phyloP scores from a whole-genome alignment of 2,888 invertebrate species.

The Cheilosia grossa region DNA sequence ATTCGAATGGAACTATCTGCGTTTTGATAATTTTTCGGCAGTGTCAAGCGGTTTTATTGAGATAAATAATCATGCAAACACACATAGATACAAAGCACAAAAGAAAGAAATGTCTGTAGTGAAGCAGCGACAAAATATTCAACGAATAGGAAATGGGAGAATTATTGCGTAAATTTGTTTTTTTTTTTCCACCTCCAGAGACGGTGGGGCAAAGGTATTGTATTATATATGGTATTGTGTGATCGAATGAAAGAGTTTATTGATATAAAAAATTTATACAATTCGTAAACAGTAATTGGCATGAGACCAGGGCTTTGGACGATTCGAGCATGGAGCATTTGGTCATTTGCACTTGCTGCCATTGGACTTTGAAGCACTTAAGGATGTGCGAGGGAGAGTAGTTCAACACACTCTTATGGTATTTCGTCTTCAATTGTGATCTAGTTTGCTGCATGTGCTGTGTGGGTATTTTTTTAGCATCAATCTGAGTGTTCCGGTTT shows the following conservation, averaged over 20 bases:
- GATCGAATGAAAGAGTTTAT: conserved; percentile 9
- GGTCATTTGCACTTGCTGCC: background rate
- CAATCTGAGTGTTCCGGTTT: conserved; percentile 36
- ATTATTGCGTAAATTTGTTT: conserved; percentile 10
- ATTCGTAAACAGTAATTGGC: conserved; percentile 10
- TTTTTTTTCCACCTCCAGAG: conserved; percentile 6
- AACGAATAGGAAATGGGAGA: conserved; percentile 78
- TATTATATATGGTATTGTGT: conserved; percentile 1
- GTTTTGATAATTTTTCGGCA: conserved; percentile 83
- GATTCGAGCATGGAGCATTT: background rate
- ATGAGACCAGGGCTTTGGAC: background rate
- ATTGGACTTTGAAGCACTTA: background rate
- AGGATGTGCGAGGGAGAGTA: background rate
- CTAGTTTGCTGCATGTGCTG: background rate
- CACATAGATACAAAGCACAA: conserved; percentile 72
- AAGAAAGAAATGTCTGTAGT: conserved; percentile 57
- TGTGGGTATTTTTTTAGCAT: background rate
- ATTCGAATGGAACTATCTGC: conserved; percentile 84
- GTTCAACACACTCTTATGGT: background rate
- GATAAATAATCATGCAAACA: conserved; percentile 79
- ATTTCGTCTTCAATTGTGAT: background rate
- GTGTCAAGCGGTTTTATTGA: conserved; percentile 82
- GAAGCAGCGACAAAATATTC: conserved; percentile 64
- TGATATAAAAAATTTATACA: background rate
- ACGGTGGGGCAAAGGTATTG: conserved; percentile 1